Percentiles rank a stretch among this genome's conserved stretches.
Evolutionary conservation across 1,140 invertebrate genomes (phyloP).

Genomic region (Drosophila kanapiae): DNA sequence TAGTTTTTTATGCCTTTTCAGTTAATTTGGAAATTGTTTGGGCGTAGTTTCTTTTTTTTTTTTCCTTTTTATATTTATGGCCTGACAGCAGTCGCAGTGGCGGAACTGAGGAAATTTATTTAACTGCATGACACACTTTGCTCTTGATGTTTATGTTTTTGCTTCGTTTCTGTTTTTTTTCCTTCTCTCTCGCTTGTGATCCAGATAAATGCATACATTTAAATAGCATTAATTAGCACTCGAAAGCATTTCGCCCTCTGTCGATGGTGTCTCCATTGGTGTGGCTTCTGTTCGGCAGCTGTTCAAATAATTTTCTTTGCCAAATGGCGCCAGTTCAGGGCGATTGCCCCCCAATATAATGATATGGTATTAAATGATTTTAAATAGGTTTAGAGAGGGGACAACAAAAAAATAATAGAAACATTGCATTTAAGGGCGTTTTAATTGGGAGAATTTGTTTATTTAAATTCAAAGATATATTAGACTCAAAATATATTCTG

Average conservation of each 20-base stretch:
- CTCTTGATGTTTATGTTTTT: conserved; percentile 52
- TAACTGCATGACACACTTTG: conserved; percentile 71
- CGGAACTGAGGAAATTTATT: conserved; percentile 68
- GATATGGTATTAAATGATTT: conserved; percentile 5
- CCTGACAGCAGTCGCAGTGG: conserved; percentile 62
- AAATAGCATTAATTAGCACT: conserved; percentile 62
- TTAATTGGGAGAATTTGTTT: no score
- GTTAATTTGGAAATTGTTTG: conserved; percentile 76
- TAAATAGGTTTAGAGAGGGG: neutral
- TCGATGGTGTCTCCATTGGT: conserved; percentile 23
- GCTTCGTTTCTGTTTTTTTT: conserved; percentile 12
- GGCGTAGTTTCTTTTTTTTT: conserved; percentile 50
- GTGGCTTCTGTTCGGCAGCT: conserved; percentile 48
- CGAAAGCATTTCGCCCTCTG: conserved; percentile 35
- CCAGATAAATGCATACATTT: conserved; percentile 68
- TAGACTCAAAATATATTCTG: no score
- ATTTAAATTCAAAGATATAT: no score
- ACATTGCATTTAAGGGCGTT: neutral
- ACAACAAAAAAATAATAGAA: neutral
- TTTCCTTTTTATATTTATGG: conserved; percentile 73
- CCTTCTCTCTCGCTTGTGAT: conserved; percentile 16
- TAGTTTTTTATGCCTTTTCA: conserved; percentile 39
- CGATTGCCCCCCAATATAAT: conserved; percentile 27
- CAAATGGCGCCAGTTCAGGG: conserved; percentile 38
- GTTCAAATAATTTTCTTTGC: conserved; percentile 59